These are phyloP conservation scores for Echinarachnius parma DNA, from an alignment of 53 echinoderm and acorn worm species.

Conservation along the genomic window DNA sequence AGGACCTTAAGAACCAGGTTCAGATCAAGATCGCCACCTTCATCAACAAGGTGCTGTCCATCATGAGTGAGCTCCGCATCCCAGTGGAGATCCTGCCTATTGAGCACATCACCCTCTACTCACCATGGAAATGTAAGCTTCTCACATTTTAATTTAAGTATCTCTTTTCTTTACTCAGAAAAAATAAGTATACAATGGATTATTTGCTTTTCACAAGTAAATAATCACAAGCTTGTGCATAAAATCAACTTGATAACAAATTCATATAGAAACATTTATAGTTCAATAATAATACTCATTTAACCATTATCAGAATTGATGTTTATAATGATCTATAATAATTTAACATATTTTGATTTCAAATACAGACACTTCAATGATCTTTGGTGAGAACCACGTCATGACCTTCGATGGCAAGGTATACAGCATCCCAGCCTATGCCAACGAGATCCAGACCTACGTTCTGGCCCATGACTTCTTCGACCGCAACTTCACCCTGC, in stretches of 20 bases:
- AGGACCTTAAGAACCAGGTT: conserved; percentile 30
- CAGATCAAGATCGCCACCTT: conserved; percentile 14
- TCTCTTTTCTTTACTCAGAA: too few species aligned
- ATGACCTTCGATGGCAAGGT: conserved; percentile 81
- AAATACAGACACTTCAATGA: conserved; percentile 65
- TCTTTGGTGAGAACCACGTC: conserved; percentile 73
- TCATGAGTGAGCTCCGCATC: conserved; percentile 27
- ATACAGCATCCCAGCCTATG: conserved; percentile 72
- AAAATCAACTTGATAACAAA: too few species aligned
- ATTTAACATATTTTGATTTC: conserved; percentile 2
- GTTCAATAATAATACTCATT: background rate
- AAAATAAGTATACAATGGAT: too few species aligned
- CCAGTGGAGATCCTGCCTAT: conserved; percentile 29
- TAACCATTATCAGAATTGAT: background rate
- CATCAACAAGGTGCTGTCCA: conserved; percentile 31
- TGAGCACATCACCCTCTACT: conserved; percentile 16
- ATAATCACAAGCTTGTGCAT: too few species aligned
- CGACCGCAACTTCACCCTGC: conserved; percentile 85
- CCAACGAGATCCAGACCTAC: conserved; percentile 57
- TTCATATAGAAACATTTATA: too few species aligned
- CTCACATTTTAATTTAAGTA: background rate
- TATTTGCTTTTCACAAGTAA: too few species aligned
- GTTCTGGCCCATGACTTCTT: conserved; percentile 82
- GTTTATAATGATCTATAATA: background rate
- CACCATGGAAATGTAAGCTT: conserved; percentile 39